Conservation (phyloP, 1,140 invertebrate genomes). For the Amphibalanus amphitrite region DNA sequence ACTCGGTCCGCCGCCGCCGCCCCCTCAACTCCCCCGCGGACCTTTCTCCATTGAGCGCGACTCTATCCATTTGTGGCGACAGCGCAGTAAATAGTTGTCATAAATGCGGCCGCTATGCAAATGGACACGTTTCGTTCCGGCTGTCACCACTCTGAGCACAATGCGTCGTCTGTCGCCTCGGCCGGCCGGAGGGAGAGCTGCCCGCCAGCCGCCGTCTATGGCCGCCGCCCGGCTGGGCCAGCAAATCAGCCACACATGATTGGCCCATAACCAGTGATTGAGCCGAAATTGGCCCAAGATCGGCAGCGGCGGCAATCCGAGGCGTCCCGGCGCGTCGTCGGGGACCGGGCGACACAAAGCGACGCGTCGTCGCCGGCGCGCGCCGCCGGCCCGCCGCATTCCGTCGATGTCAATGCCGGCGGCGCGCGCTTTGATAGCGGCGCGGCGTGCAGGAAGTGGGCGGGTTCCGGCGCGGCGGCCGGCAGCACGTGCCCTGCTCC, state of each 20-base stretch:
- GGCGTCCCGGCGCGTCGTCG: too few species aligned
- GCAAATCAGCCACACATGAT: not conserved
- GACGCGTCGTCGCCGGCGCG: not conserved
- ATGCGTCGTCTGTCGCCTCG: not conserved
- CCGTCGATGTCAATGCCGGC: not conserved
- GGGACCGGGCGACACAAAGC: not conserved
- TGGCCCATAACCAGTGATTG: not conserved
- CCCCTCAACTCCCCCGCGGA: too few species aligned
- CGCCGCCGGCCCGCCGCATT: not conserved
- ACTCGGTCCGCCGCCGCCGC: too few species aligned
- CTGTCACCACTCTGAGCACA: not conserved
- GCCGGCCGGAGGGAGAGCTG: not conserved
- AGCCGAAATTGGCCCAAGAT: not conserved
- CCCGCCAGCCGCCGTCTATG: not conserved
- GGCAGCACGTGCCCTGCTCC: not conserved
- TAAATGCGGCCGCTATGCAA: not conserved
- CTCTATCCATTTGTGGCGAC: not conserved
- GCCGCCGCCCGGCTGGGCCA: too few species aligned
- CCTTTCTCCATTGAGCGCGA: not conserved
- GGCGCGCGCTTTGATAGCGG: not conserved
- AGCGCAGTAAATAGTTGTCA: not conserved
- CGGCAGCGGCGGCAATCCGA: not conserved
- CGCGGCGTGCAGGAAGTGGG: not conserved
- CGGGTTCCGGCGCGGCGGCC: too few species aligned
- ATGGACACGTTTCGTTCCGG: not conserved